These are phyloP conservation scores for Cyclina sinensis DNA, from an alignment of 1,140 invertebrate species.

Conservation along the genomic window DNA sequence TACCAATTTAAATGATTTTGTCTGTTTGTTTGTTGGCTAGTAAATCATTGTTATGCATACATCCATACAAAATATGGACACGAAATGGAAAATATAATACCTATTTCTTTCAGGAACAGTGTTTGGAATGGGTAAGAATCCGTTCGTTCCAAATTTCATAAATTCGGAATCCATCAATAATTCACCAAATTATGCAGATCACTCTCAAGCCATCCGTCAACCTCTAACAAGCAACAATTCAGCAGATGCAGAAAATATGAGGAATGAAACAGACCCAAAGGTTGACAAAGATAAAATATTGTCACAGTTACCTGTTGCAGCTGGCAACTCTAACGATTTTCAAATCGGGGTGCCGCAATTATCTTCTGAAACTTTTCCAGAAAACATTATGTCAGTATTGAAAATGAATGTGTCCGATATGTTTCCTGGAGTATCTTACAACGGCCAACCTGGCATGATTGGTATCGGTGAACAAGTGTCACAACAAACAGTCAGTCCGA, in stretches of 20 bases:
- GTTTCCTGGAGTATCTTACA: constrained; percentile 5
- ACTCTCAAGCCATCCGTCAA: background rate
- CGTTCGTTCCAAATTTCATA: background rate
- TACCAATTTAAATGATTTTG: background rate
- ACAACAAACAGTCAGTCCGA: background rate
- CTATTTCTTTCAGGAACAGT: background rate
- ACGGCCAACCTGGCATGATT: constrained; percentile 31
- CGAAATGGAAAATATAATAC: no score
- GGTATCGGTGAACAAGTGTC: constrained; percentile 7
- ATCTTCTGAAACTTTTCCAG: background rate
- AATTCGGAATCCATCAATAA: constrained; percentile 13
- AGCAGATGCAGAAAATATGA: background rate
- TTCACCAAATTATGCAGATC: background rate
- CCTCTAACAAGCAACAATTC: background rate
- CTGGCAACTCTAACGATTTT: background rate
- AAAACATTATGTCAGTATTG: background rate
- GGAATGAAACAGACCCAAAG: background rate
- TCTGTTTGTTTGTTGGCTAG: no score
- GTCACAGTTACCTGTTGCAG: background rate
- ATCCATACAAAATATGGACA: no score
- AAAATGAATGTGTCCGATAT: background rate
- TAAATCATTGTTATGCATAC: no score
- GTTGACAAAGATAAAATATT: background rate
- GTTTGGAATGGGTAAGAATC: background rate
- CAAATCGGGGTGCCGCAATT: background rate